phyloP scores from a whole-genome alignment of 35 echinoderm and acorn worm genomes.

The Acanthaster planci region DNA sequence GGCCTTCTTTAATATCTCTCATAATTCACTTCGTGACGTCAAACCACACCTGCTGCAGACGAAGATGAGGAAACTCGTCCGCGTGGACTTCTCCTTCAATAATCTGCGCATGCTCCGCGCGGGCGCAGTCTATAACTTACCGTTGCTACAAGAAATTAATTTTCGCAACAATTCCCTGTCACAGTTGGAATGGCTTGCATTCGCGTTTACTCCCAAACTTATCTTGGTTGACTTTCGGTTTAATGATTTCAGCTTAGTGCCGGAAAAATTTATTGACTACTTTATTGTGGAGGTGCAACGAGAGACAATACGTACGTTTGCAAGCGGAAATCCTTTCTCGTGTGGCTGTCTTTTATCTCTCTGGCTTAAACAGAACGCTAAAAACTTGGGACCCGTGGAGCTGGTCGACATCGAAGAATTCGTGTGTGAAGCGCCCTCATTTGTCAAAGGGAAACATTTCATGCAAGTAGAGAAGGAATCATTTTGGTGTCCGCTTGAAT shows the following conservation, averaged over 20 bases:
- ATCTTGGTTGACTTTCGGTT: background rate
- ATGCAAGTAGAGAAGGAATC: background rate
- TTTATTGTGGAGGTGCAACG: background rate
- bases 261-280: background rate
- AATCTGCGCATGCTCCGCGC: background rate
- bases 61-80: conserved; percentile 8
- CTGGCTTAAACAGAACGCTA: background rate
- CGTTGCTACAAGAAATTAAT: background rate
- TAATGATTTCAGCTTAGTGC: background rate
- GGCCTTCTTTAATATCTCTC: background rate
- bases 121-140: background rate
- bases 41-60: background rate
- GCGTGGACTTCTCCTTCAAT: background rate
- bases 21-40: background rate
- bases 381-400: background rate
- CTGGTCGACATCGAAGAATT: background rate
- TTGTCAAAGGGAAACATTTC: background rate
- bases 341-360: background rate
- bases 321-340: background rate
- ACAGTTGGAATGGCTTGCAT: background rate
- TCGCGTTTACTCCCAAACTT: background rate
- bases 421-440: background rate
- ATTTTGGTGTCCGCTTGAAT: conserved; percentile 6
- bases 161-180: background rate
- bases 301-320: background rate